phyloP scores from a whole-genome alignment of 2,797 vertebrate species.

The Schizothorax lantsangensis region DNA sequence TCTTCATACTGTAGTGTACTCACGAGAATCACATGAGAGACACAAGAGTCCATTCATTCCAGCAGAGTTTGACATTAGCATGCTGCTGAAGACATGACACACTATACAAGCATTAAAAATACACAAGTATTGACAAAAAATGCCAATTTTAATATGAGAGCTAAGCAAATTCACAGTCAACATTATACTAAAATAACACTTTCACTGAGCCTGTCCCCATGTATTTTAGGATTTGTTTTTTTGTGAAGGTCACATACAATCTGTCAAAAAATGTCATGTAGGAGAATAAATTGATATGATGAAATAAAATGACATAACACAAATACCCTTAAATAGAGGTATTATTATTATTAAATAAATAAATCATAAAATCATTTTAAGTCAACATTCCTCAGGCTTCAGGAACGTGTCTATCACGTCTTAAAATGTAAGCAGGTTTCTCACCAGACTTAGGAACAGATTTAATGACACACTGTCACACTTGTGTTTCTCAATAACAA shows the following conservation, averaged over 20 bases:
- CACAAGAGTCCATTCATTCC: neutral
- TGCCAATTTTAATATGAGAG: too few relatives aligned
- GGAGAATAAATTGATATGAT: neutral
- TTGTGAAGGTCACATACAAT: neutral
- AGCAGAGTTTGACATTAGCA: neutral
- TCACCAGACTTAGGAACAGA: neutral
- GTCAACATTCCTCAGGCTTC: neutral
- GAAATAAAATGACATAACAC: neutral
- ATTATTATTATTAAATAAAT: neutral
- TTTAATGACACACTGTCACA: neutral
- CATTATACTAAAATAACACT: too few relatives aligned
- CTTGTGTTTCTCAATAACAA: neutral
- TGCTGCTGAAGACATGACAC: too few relatives aligned
- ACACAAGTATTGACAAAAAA: too few relatives aligned
- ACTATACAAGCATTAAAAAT: too few relatives aligned
- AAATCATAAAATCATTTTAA: neutral
- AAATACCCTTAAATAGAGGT: neutral
- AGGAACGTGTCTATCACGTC: neutral
- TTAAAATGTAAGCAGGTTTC: neutral
- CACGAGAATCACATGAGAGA: neutral
- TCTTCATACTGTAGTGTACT: neutral
- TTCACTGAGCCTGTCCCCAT: too few relatives aligned
- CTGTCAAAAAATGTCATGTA: neutral
- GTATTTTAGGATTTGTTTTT: too few relatives aligned
- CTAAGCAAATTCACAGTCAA: too few relatives aligned